Base-by-base conservation (phyloP, 2,888 invertebrate species). In the Caenorhabditis afra region DNA sequence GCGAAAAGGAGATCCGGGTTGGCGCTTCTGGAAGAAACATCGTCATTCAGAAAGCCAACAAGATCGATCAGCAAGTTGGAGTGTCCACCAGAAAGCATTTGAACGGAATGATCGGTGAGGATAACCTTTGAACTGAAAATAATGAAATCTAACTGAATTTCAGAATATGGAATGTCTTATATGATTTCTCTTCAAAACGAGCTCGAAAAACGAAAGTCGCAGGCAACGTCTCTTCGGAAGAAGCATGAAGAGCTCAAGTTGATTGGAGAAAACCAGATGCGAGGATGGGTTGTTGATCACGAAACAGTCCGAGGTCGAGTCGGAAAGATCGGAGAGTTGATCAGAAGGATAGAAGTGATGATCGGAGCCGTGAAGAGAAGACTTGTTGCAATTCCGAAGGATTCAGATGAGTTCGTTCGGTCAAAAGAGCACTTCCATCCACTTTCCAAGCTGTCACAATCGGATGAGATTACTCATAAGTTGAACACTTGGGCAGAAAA, bases 91-190 rank as follows among this genome's bases (percentile, higher is more conserved):
- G 81, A 45, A 84, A 81, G 14, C 82, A 85, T 49, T 39, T 86
- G 18, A 68, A 64, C 29, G 86, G 86, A 62, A 77, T 86, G 67
- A 75, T 85, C 20, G 83, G 83, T 76, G 35, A 49, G 12, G 41
- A 29, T 23, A 16, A n/a, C n/a, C n/a, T n/a, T n/a, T n/a, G n/a
- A n/a, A 29, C 8, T 47, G 29, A 45, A 5, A 23, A 8, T 4
- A 22, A 14, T 1, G 1, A 8, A 59, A 14, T 23, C 1, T 52
- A 3, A 50, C 3, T 29, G 29, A 39, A 59, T 75, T 75, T 44
- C 76, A 76, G 86, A 86, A 41, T 85, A 80, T 55, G 86, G 86
- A 49, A 79, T 83, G 75, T 44, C 58, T 0, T 82, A 77, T 66
- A 73, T 80, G 58, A 12, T 84, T 10, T 71, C 77, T n/a, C 41